Base-by-base conservation (phyloP, 1,140 invertebrate genomes). In the Hylaeus anthracinus region DNA sequence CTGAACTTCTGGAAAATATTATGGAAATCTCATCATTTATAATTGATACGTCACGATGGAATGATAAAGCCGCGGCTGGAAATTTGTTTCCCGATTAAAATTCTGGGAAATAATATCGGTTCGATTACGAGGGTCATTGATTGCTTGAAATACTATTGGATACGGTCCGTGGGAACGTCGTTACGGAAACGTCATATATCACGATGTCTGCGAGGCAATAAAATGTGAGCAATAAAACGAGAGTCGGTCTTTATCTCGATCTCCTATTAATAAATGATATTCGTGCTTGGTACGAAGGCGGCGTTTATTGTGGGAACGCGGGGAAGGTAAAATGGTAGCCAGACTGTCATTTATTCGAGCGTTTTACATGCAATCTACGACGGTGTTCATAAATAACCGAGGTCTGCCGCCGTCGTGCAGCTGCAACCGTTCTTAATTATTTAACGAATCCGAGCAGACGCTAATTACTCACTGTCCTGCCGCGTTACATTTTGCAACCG, bases 381-480 rank as follows among this genome's bases (percentile, higher is more conserved):
- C 55, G 55, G 26, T 48, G 66, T 64, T 39, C 43, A 69, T 72
- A 75, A 84, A 72, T 81, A 71, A 79, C 48, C 66, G 15, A 10
- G 14, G 39, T 61, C 6, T 41, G 63, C n/a, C 37, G 61, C 58
- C 15, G 64, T 53, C 12, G 39, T 53, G 48, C 67, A 63, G 39
- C 37, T 41, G 26, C 58, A 56, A 64, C 60, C 14, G 69, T 53
- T 64, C 56, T 84, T 80, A 84, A 84, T 84, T 75, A 85, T 84
- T 83, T 64, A 51, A 67, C 55, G 56, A 84, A 80, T 75, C 63
- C 15, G 37, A 71, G 26, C 78, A 56, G 64, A 56, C 74, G 12
- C 41, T 79, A 55, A 84, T 85, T 72, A 76, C 39, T 85, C 67
- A 79, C 56, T 84, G 71, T 84, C 75, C 43, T 43, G 43, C 1